phyloP scores from a whole-genome alignment of 2,888 invertebrate species.

The Netelia virgata region DNA sequence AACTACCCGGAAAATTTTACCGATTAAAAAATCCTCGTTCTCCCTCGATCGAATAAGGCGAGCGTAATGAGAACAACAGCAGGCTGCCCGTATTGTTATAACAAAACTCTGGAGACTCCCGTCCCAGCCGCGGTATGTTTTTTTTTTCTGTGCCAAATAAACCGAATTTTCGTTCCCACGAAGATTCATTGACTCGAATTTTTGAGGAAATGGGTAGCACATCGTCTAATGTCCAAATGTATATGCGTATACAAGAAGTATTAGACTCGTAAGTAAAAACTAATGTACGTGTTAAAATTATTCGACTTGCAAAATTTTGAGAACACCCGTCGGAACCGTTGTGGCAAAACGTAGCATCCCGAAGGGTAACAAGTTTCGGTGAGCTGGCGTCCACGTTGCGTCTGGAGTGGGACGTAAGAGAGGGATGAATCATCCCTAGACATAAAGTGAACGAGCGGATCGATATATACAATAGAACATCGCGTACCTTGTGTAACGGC shows the following conservation, averaged over 20 bases:
- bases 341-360: background rate
- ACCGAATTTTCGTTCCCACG: too few relatives aligned
- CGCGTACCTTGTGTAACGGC: background rate
- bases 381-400: slow-evolving; percentile 1
- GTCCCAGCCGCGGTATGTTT: background rate
- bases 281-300: too few relatives aligned
- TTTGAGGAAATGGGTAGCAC: too few relatives aligned
- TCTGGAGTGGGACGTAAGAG: slow-evolving; percentile 53
- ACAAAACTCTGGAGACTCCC: background rate
- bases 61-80: background rate
- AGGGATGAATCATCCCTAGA: slow-evolving; percentile 77
- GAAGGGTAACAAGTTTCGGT: slow-evolving; percentile 14
- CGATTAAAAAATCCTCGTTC: slow-evolving; percentile 51
- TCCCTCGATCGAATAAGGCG: background rate
- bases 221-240: too few relatives aligned
- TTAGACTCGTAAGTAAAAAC: too few relatives aligned
- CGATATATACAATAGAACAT: slow-evolving; percentile 69
- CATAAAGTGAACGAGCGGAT: slow-evolving; percentile 72
- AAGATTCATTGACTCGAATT: background rate
- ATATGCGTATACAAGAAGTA: too few relatives aligned
- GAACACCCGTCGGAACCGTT: background rate
- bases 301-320: background rate
- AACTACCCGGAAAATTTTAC: slow-evolving; percentile 60
- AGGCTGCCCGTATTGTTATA: background rate
- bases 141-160: too few relatives aligned